Evolutionary conservation across 1,140 invertebrate genomes (phyloP).

Genomic region (Triops cancriformis): DNA sequence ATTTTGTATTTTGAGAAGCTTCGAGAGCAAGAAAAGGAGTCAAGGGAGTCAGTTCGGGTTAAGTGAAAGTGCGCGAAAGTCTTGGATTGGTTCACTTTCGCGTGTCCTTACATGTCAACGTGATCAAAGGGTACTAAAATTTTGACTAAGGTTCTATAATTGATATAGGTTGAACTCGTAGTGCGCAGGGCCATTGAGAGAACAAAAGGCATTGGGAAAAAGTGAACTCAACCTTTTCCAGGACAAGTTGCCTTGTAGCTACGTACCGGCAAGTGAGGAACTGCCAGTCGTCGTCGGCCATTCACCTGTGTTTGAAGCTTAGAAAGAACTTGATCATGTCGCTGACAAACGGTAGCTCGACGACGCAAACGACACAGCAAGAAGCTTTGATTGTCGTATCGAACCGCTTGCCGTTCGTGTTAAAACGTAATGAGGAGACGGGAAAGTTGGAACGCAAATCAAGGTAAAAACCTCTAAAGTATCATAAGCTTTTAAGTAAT

Average conservation of each 20-base stretch:
- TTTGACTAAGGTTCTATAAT: too few species aligned
- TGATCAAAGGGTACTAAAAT: too few species aligned
- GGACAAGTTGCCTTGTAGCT: background rate
- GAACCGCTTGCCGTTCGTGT: constrained; percentile 77
- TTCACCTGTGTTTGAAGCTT: background rate
- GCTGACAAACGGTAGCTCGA: constrained; percentile 35
- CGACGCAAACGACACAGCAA: constrained; percentile 41
- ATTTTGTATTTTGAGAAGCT: background rate
- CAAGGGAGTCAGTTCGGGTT: too few species aligned
- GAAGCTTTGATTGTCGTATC: constrained; percentile 69
- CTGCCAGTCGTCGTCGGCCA: background rate
- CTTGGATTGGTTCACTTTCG: too few species aligned
- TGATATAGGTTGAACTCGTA: too few species aligned
- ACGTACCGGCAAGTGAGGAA: background rate
- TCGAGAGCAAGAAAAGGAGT: too few species aligned
- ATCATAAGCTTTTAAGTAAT: too few species aligned
- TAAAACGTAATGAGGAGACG: constrained; percentile 60
- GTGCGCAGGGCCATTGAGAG: too few species aligned
- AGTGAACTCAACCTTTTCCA: background rate
- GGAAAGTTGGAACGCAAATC: constrained; percentile 65
- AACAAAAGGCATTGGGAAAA: background rate
- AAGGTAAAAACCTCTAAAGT: constrained; percentile 63
- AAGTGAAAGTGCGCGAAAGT: too few species aligned
- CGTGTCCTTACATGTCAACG: too few species aligned
- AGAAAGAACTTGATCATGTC: background rate